Evolutionary conservation across 2,888 invertebrate genomes (phyloP).

Genomic region (Nomada fucata): DNA sequence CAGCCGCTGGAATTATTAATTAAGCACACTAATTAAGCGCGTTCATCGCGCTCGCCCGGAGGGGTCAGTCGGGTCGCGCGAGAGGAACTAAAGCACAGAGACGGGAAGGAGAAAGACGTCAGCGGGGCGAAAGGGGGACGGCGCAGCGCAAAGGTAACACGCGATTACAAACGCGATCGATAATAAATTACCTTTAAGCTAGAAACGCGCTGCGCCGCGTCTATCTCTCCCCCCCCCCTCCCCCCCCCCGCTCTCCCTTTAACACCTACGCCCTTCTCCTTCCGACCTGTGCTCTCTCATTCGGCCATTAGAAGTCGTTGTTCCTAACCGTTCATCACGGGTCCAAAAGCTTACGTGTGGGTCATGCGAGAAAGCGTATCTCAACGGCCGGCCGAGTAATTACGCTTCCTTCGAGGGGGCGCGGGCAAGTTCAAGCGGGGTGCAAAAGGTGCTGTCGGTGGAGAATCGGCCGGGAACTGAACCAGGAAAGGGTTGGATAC

Average conservation of each 20-base stretch:
- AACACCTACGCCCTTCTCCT: not conserved
- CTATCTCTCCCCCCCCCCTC: not conserved
- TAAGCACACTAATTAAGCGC: slow-evolving; percentile 73
- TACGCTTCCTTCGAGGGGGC: slow-evolving; percentile 60
- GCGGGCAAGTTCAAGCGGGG: slow-evolving; percentile 20
- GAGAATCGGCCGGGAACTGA: slow-evolving; percentile 1
- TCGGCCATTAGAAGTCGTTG: slow-evolving; percentile 71
- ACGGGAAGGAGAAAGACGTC: not conserved
- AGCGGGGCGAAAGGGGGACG: not conserved
- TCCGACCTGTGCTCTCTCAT: slow-evolving; percentile 55
- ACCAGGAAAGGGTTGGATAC: slow-evolving; percentile 38
- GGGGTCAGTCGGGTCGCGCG: slow-evolving; percentile 62
- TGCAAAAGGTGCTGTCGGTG: slow-evolving; percentile 4
- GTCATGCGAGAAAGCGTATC: slow-evolving; percentile 66
- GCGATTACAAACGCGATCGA: slow-evolving; percentile 72
- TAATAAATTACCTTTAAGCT: slow-evolving; percentile 74
- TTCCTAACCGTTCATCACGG: slow-evolving; percentile 73
- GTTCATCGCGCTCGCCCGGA: slow-evolving; percentile 70
- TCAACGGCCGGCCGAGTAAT: slow-evolving; percentile 71
- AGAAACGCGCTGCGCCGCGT: slow-evolving; percentile 60
- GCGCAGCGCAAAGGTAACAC: slow-evolving; percentile 58
- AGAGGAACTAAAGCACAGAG: not conserved
- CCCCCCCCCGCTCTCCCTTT: not conserved
- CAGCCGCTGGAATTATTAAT: slow-evolving; percentile 71
- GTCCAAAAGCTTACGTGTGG: slow-evolving; percentile 57